phyloP scores from a whole-genome alignment of 2,797 vertebrate species.

The Cyclura pinguis region DNA sequence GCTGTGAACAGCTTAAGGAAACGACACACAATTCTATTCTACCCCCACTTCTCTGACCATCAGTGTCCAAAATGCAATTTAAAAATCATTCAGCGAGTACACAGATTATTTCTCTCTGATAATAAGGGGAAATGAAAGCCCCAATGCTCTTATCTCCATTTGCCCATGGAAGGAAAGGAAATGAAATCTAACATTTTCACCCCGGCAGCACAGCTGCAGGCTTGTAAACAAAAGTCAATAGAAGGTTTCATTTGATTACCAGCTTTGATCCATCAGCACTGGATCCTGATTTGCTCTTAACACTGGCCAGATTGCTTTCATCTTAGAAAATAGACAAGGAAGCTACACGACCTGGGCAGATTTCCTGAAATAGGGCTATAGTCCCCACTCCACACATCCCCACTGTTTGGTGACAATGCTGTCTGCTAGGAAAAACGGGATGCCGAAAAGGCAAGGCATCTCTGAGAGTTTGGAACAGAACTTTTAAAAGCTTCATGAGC shows the following conservation, averaged over 20 bases:
- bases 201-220: slow-evolving; percentile 6
- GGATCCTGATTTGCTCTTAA: not conserved
- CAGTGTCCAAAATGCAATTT: slow-evolving; percentile 17
- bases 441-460: not conserved
- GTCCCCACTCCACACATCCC: not conserved
- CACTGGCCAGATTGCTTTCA: slow-evolving; percentile 5
- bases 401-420: not conserved
- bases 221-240: not conserved
- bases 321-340: not conserved
- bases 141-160: slow-evolving; percentile 41
- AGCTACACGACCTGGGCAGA: not conserved
- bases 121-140: slow-evolving; percentile 55
- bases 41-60: not conserved
- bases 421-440: not conserved
- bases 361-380: not conserved
- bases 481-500: slow-evolving; percentile 16
- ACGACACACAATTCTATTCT: accelerated
- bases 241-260: slow-evolving; percentile 32
- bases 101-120: slow-evolving; percentile 23
- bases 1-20: slow-evolving; percentile 4
- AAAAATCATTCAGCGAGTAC: slow-evolving; percentile 39
- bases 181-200: slow-evolving; percentile 40
- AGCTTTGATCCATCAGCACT: not conserved
- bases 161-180: slow-evolving; percentile 41
- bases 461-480: slow-evolving; percentile 30